These are phyloP conservation scores for Hirtodrosophila duncani DNA, from an alignment of 2,888 invertebrate species.

Conservation along the genomic window DNA sequence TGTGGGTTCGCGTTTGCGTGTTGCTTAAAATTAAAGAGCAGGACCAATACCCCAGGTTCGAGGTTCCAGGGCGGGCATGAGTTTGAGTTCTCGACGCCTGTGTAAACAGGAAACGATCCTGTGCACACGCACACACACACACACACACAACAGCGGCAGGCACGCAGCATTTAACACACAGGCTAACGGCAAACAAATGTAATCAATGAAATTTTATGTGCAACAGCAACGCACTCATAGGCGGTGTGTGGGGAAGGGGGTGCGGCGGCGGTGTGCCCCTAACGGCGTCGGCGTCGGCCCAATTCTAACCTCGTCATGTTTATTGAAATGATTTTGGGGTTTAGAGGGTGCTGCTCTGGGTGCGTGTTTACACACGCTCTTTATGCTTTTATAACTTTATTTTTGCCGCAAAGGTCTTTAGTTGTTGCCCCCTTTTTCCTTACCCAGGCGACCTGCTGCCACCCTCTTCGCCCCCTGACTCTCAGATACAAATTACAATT, in stretches of 20 bases:
- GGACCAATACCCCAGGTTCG: constrained; percentile 10
- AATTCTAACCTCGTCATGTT: constrained; percentile 2
- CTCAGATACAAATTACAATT: constrained; percentile 65
- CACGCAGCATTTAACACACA: constrained; percentile 56
- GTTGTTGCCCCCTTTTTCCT: no score
- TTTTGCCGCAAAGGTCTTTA: constrained; percentile 36
- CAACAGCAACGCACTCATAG: constrained; percentile 68
- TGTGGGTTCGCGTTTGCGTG: constrained; percentile 41
- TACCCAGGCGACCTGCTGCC: neutral
- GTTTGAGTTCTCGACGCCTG: constrained; percentile 58
- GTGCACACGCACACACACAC: constrained; percentile 35
- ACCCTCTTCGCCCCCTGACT: constrained; percentile 1
- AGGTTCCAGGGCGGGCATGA: no score
- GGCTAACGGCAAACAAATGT: constrained; percentile 64
- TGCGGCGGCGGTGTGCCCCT: no score
- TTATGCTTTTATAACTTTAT: constrained; percentile 70
- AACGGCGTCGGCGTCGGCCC: constrained; percentile 2
- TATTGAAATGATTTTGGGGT: constrained; percentile 47
- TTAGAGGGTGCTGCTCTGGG: no score
- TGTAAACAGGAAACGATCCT: constrained; percentile 69
- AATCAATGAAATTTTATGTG: constrained; percentile 73
- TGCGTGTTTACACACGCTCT: constrained; percentile 55
- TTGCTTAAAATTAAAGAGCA: constrained; percentile 42
- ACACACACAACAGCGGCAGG: constrained; percentile 1
- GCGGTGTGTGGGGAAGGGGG: no score